These are phyloP conservation scores for Sterna hirundo DNA, from an alignment of 2,113 vertebrate species.

Conservation along the genomic window DNA sequence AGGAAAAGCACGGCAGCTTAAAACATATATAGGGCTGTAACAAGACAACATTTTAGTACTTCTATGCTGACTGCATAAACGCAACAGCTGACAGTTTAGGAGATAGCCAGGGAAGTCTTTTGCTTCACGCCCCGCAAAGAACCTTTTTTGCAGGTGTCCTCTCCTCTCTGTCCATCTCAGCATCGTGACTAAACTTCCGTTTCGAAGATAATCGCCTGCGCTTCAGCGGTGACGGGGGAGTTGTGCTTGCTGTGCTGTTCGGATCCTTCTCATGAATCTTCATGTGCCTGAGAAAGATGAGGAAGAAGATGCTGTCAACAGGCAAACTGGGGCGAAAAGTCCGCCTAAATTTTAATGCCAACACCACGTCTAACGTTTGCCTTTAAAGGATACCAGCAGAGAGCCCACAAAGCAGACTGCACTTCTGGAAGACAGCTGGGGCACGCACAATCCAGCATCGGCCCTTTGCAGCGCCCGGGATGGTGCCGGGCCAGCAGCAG, in stretches of 20 bases:
- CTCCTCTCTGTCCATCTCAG: constrained; percentile 81
- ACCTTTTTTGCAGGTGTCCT: constrained; percentile 90
- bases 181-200: constrained; percentile 83
- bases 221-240: constrained; percentile 87
- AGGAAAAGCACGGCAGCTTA: background rate
- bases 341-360: background rate
- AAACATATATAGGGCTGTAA: background rate
- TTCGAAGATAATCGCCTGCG: constrained; percentile 86
- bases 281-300: constrained; percentile 85
- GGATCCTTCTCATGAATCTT: constrained; percentile 98
- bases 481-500: fast-evolving
- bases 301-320: background rate
- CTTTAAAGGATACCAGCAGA: background rate
- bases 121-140: background rate
- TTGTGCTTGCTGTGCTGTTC: constrained; percentile 71
- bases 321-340: background rate
- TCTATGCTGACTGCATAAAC: background rate
- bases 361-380: background rate
- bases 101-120: background rate
- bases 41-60: background rate
- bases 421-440: background rate
- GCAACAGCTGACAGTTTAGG: background rate
- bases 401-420: background rate
- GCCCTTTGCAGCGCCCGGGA: background rate
- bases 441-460: fast-evolving